Percentiles rank a stretch among this genome's conserved stretches.
phyloP scores from a whole-genome alignment of 2,797 vertebrate species.

The Pangasius mekongensis region DNA sequence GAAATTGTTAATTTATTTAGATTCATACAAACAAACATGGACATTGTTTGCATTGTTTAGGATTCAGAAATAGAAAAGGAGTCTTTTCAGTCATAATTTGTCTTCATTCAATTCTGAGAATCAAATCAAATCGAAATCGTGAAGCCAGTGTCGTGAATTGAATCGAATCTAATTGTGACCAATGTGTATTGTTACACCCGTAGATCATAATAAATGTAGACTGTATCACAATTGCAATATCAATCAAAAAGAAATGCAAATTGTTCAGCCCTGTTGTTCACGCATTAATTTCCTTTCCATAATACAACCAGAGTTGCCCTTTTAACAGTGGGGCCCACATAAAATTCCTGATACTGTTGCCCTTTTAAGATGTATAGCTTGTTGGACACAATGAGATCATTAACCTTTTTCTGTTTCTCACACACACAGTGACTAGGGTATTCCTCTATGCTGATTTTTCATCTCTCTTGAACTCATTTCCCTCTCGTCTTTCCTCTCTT shows the following conservation, averaged over 20 bases:
- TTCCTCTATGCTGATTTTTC: not conserved
- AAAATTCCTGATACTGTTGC: constrained; percentile 9
- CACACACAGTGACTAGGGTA: constrained; percentile 3
- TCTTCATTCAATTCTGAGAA: not conserved
- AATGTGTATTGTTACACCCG: not conserved
- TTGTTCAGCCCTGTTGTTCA: not conserved
- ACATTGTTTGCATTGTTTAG: not conserved
- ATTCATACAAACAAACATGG: not conserved
- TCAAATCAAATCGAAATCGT: not conserved
- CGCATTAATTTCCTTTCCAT: not conserved
- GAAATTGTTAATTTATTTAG: not conserved
- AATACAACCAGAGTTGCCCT: constrained; percentile 19
- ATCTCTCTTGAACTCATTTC: not conserved
- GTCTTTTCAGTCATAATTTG: not conserved
- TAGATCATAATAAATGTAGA: not conserved
- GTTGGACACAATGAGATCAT: constrained; percentile 23
- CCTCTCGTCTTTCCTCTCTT: not conserved
- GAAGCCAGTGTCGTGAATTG: not conserved
- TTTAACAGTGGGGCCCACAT: not conserved
- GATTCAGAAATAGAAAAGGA: not conserved
- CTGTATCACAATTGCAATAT: not conserved
- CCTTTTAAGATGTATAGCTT: constrained; percentile 29
- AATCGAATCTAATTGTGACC: not conserved
- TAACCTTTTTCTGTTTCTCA: constrained; percentile 16
- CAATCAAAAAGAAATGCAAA: not conserved